Percentiles rank a stretch among this genome's conserved stretches.
phyloP scores from a whole-genome alignment of 2,113 vertebrate genomes.

The Pandion haliaetus region DNA sequence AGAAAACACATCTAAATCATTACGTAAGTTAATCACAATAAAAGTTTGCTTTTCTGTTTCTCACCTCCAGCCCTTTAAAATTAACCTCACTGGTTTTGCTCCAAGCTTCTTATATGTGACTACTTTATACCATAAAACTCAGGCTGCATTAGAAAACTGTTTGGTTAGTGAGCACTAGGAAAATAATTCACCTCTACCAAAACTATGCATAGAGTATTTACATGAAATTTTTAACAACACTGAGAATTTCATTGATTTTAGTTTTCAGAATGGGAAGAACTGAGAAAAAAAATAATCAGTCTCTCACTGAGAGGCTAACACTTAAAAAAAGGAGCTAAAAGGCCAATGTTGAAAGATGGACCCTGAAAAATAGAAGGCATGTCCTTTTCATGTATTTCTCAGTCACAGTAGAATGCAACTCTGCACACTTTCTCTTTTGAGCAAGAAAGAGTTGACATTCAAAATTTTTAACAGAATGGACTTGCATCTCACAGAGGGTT shows the following conservation, averaged over 20 bases:
- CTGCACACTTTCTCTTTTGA: neutral
- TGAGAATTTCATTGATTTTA: neutral
- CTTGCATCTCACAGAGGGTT: neutral
- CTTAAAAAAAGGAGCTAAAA: neutral
- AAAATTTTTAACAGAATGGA: neutral
- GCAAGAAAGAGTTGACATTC: neutral
- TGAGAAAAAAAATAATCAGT: neutral
- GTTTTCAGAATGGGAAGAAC: neutral
- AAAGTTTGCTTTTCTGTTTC: neutral
- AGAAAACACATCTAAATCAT: neutral
- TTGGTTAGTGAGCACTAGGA: neutral
- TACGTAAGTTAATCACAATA: neutral
- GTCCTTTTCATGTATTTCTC: neutral
- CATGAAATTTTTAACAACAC: neutral
- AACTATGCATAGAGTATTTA: neutral
- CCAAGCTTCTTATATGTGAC: neutral
- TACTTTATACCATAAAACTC: neutral
- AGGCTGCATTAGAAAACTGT: neutral
- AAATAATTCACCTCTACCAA: neutral
- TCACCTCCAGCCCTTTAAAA: neutral
- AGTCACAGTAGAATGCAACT: neutral
- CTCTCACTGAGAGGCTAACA: neutral
- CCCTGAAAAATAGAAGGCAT: neutral
- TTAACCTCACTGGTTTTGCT: neutral
- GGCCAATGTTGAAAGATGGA: neutral